Evolutionary conservation across 2,888 invertebrate species (phyloP), one percentile per base, ranked within the genome.

Genomic region (Rhaphigaster nebulosa): DNA sequence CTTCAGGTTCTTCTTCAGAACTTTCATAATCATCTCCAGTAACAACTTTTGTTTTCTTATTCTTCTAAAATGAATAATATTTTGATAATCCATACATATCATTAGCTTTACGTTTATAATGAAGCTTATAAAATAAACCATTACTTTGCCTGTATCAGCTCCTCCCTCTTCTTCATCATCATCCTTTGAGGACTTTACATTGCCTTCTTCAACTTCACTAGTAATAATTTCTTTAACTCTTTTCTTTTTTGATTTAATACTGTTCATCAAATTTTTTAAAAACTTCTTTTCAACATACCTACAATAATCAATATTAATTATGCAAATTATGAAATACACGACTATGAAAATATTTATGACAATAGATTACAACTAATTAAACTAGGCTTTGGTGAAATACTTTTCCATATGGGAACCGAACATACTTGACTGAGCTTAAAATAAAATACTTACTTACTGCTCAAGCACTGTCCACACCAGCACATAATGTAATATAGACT

Each of bases 211-310:
- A 50, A 34, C 52, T 87, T 89, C 89, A 89, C n/a, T 76, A 2
- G 52, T 89, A 23, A 70, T 45, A 70, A 70, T 60, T 70, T 88
- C 52, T 90, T 87, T 88, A 88, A 84, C 65, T 38, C 5, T 50
- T 91, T 87, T 80, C 20, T 76, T n/a, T 41, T 45, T n/a, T 50
- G 60, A 38, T 65, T 50, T 45, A 41, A 90, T 29, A 87, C n/a
- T 45, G 8, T 50, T 23, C 20, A 91, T n/a, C 94, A 98, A 94
- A 89, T 95, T 94, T n/a, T 94, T 94, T 92, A 97, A 96, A 93
- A 97, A 98, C 29, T 94, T 94, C 4, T 95, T 95, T 93, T 97
- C 97, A 94, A 98, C 96, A 93, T 96, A 96, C 65, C 95, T 95
- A 50, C 26, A 90, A 76, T 29, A 15, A 87, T 12, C 12, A 76